phyloP scores from a whole-genome alignment of 2,797 vertebrate species.

The Rhynchonycteris naso region DNA sequence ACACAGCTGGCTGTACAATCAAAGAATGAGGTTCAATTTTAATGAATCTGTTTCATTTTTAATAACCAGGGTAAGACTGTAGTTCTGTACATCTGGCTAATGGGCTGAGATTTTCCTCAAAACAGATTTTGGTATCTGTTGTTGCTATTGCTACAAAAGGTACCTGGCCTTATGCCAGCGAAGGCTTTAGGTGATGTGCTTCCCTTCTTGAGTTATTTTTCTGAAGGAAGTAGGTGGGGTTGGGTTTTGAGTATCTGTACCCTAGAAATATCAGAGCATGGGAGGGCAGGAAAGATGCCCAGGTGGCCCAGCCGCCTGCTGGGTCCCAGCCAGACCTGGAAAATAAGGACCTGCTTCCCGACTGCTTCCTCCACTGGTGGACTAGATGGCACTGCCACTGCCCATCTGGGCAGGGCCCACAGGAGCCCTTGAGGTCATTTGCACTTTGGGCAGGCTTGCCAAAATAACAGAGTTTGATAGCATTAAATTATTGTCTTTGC shows the following conservation, averaged over 20 bases:
- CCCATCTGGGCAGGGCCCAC: neutral
- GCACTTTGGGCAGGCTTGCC: neutral
- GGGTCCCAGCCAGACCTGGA: neutral
- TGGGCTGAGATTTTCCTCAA: conserved; percentile 42
- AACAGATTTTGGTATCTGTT: neutral
- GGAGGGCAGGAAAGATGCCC: neutral
- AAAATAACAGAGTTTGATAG: conserved; percentile 23
- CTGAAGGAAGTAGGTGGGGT: neutral
- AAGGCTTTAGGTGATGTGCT: neutral
- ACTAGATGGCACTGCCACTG: neutral
- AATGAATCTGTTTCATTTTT: conserved; percentile 25
- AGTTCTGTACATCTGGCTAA: conserved; percentile 17
- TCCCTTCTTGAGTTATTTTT: neutral
- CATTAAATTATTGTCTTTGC: conserved; percentile 4
- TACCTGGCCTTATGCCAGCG: neutral
- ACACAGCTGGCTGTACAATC: neutral
- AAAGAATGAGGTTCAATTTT: conserved; percentile 12
- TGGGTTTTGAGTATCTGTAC: neutral
- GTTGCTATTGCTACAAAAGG: neutral
- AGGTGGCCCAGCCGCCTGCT: neutral
- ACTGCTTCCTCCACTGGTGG: neutral
- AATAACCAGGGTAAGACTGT: neutral
- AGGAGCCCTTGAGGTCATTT: neutral
- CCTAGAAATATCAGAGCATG: neutral
- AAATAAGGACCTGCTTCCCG: neutral